These are phyloP conservation scores for Drosophila trichaetosa DNA, from an alignment of 2,888 invertebrate species.

Conservation along the genomic window DNA sequence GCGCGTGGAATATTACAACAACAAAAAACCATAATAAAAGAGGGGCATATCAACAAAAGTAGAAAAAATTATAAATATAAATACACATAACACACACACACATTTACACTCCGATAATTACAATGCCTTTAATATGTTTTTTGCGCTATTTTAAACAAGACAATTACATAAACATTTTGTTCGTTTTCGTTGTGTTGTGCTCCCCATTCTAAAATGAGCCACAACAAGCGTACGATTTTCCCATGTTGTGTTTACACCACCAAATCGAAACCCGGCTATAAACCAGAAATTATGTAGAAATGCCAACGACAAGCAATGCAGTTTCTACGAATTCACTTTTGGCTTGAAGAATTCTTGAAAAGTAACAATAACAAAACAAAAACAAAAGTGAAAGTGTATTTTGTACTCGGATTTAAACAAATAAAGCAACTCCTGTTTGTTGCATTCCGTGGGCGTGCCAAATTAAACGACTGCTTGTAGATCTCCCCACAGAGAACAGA, in stretches of 20 bases:
- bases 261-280: conserved; percentile 62
- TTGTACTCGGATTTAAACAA: conserved; percentile 9
- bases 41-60: conserved; percentile 39
- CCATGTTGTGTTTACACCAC: conserved; percentile 63
- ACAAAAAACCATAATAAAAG: conserved; percentile 26
- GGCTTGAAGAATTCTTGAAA: conserved; percentile 58
- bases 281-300: conserved; percentile 56
- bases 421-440: conserved; percentile 33
- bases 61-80: conserved; percentile 44
- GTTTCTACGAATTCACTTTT: conserved; percentile 47
- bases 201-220: conserved; percentile 26
- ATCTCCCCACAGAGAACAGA: conserved; percentile 2
- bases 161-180: conserved; percentile 61
- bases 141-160: conserved; percentile 68
- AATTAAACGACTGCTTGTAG: conserved; percentile 23
- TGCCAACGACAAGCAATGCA: conserved; percentile 28
- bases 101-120: conserved; percentile 30
- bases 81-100: conserved; percentile 10
- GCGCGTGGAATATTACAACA: conserved; percentile 67
- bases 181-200: conserved; percentile 7
- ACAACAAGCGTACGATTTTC: conserved; percentile 20
- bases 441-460: conserved; percentile 43
- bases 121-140: conserved; percentile 48
- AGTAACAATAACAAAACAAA: conserved; percentile 26
- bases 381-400: conserved; percentile 73